A percentile compares a stretch with the other conserved stretches of the same genome.
These are phyloP conservation scores for Scaptomyza montana DNA, from an alignment of 1,140 invertebrate genomes.

Conservation along the genomic window DNA sequence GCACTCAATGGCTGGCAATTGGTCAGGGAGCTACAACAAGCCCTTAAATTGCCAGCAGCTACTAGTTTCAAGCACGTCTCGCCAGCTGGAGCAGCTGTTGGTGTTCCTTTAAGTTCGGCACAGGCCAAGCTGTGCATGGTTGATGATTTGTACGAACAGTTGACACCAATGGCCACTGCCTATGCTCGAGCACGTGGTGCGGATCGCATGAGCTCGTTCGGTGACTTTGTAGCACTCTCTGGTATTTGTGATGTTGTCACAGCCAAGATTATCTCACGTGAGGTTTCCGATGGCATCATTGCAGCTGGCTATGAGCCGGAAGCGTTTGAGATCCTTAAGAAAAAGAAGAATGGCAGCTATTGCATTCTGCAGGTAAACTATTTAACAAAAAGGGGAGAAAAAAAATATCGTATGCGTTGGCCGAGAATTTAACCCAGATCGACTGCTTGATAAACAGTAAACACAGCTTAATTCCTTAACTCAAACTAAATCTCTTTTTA, in stretches of 20 bases:
- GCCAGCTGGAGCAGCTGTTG: conserved; percentile 97
- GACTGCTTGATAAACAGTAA: too few relatives aligned
- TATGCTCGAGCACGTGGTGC: conserved; percentile 98
- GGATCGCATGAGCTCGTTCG: conserved; percentile 99
- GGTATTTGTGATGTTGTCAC: conserved; percentile 95
- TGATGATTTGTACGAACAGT: conserved; percentile 89
- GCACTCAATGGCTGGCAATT: conserved; percentile 98
- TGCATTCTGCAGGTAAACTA: conserved; percentile 90
- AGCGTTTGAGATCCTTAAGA: conserved; percentile 94
- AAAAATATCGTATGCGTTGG: too few relatives aligned
- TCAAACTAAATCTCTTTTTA: neutral
- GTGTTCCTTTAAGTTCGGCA: conserved; percentile 88
- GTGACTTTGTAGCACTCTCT: conserved; percentile 98
- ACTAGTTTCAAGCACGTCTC: conserved; percentile 99
- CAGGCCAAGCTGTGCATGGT: conserved; percentile 97
- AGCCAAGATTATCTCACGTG: conserved; percentile 89
- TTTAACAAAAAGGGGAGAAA: too few relatives aligned
- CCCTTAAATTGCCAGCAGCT: conserved; percentile 93
- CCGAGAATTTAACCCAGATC: neutral
- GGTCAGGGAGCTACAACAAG: conserved; percentile 93
- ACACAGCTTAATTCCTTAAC: neutral
- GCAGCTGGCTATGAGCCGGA: conserved; percentile 94
- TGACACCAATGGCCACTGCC: conserved; percentile 95
- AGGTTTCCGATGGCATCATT: conserved; percentile 98
- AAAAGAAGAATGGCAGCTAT: conserved; percentile 97